Conservation (phyloP, 2,797 vertebrate species). For the Onychomys leucogaster region DNA sequence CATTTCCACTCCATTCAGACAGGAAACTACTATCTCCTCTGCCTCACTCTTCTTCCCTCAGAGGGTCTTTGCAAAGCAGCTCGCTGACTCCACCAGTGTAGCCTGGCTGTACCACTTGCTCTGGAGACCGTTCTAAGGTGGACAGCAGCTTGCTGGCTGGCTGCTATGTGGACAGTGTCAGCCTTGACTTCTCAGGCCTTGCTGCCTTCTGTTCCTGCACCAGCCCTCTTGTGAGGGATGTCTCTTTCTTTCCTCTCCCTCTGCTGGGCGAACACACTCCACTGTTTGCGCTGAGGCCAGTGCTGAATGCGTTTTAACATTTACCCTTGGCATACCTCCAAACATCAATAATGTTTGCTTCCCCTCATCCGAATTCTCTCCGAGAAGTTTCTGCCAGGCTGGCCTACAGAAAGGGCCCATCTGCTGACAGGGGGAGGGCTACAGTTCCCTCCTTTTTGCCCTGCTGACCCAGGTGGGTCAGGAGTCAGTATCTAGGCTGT, state of each 20-base stretch:
- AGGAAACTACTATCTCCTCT: not conserved
- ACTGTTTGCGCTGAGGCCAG: not conserved
- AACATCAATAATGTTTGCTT: not conserved
- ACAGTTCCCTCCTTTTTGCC: not conserved
- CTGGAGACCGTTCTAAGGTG: not conserved
- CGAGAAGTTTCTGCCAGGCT: not conserved
- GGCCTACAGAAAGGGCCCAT: not conserved
- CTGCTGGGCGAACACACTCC: not conserved
- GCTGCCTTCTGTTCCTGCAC: not conserved
- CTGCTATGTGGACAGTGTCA: not conserved
- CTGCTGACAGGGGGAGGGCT: not conserved
- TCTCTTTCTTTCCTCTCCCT: not conserved
- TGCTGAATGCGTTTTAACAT: not conserved
- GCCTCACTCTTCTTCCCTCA: not conserved
- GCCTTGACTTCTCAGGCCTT: not conserved
- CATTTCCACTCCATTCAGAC: not conserved
- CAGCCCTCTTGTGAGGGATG: not conserved
- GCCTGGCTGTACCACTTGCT: too few species aligned
- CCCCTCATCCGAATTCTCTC: not conserved
- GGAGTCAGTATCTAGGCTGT: not conserved
- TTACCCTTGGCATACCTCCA: not conserved
- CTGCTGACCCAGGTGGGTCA: not conserved
- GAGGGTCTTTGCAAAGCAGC: not conserved
- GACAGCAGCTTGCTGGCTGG: not conserved
- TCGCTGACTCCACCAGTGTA: not conserved